Evolutionary conservation across 2,888 invertebrate genomes (phyloP).

Genomic region (Sinopyrophorus schimmeli): DNA sequence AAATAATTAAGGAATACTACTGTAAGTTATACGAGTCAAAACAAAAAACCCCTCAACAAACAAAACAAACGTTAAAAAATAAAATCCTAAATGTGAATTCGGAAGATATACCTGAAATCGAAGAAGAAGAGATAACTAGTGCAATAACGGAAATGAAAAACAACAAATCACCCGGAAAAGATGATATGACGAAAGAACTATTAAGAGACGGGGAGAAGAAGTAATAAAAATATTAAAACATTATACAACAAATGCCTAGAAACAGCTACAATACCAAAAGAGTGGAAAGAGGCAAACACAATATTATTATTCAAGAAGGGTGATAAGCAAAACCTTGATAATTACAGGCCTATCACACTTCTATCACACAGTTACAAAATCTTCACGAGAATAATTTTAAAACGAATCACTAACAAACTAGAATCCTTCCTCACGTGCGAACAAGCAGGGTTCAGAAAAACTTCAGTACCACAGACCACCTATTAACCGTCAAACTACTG

Average conservation of each 20-base stretch:
- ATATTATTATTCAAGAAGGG: neutral
- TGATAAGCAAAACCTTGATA: neutral
- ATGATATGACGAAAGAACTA: constrained; percentile 5
- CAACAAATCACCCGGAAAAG: constrained; percentile 3
- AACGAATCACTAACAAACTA: neutral
- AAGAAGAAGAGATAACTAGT: neutral
- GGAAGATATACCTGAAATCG: neutral
- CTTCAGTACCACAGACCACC: constrained; percentile 1
- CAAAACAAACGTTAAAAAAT: neutral
- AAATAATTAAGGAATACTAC: constrained; percentile 1
- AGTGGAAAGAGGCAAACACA: constrained; percentile 5
- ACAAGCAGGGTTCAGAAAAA: constrained; percentile 1
- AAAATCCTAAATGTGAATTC: constrained; percentile 2
- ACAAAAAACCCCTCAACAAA: neutral
- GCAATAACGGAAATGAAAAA: constrained; percentile 8
- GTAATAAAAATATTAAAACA: constrained; percentile 1
- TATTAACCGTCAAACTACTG: constrained; percentile 5
- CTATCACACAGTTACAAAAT: neutral
- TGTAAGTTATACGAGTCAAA: constrained; percentile 1
- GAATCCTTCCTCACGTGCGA: constrained; percentile 3
- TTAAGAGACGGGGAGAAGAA: neutral
- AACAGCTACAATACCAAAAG: neutral
- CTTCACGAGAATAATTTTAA: neutral
- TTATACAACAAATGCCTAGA: constrained; percentile 2
- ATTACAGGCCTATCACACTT: neutral